These are phyloP conservation scores for Stegana nigrithorax DNA, from an alignment of 2,888 invertebrate genomes.

Conservation along the genomic window DNA sequence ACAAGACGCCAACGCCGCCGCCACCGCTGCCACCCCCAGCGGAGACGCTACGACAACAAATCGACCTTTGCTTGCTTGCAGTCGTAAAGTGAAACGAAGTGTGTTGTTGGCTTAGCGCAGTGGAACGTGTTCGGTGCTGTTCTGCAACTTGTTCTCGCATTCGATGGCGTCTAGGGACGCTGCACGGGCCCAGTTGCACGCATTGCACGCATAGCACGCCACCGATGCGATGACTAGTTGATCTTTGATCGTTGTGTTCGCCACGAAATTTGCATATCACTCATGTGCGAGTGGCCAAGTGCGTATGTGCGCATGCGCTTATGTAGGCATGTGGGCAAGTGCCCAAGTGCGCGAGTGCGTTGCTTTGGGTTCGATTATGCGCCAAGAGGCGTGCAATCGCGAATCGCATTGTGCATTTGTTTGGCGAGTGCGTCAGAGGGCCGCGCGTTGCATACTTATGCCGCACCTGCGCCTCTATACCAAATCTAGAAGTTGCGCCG, in stretches of 20 bases:
- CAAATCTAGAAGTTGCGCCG: slow-evolving; percentile 52
- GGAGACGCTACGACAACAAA: background rate
- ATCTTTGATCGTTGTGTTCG: slow-evolving; percentile 15
- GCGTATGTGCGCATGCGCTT: slow-evolving; percentile 31
- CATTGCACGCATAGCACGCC: background rate
- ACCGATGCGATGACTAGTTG: background rate
- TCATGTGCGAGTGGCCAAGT: slow-evolving; percentile 37
- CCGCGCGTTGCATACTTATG: slow-evolving; percentile 54
- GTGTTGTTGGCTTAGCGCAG: background rate
- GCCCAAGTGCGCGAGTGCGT: slow-evolving; percentile 32
- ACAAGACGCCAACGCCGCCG: too few relatives aligned
- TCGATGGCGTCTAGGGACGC: slow-evolving; percentile 1
- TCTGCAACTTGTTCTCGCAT: background rate
- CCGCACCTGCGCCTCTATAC: slow-evolving; percentile 58
- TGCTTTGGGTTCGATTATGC: slow-evolving; percentile 10
- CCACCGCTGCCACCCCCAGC: too few relatives aligned
- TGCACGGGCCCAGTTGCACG: background rate
- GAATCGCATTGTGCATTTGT: slow-evolving; percentile 28
- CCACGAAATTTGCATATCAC: slow-evolving; percentile 35
- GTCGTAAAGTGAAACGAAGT: background rate
- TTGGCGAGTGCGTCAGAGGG: slow-evolving; percentile 45
- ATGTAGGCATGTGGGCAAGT: slow-evolving; percentile 10
- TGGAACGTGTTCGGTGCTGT: background rate
- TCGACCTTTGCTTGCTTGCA: slow-evolving; percentile 3
- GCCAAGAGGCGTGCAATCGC: background rate